Conservation (phyloP, 2,888 invertebrate genomes). For the Prenolepis imparis region DNA sequence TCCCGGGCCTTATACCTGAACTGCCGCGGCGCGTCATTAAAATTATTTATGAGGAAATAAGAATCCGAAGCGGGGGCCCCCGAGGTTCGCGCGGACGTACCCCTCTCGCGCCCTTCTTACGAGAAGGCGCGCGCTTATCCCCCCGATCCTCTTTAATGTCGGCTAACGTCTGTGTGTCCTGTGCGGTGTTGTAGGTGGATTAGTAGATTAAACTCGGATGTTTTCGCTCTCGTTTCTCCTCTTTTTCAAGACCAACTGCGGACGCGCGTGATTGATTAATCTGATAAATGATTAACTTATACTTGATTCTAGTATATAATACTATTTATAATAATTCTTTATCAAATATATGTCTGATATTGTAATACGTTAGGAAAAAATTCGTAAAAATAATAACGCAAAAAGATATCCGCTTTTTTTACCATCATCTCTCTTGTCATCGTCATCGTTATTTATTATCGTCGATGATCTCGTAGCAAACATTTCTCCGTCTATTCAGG, state of each 20-base stretch:
- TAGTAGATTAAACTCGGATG: constrained; percentile 74
- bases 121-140: constrained; percentile 59
- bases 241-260: neutral
- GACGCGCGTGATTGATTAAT: constrained; percentile 17
- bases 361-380: neutral
- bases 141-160: constrained; percentile 61
- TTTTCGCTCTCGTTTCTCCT: constrained; percentile 6
- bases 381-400: too few relatives aligned
- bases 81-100: constrained; percentile 63
- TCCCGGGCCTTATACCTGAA: constrained; percentile 79
- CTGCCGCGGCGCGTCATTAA: constrained; percentile 83
- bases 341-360: too few relatives aligned
- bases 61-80: constrained; percentile 78
- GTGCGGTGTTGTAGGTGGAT: constrained; percentile 69
- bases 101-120: constrained; percentile 53
- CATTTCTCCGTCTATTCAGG: neutral
- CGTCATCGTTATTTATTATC: neutral
- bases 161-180: constrained; percentile 61
- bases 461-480: neutral
- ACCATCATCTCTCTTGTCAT: neutral
- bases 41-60: constrained; percentile 85
- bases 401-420: neutral
- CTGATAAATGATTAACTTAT: constrained; percentile 1
- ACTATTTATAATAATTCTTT: too few relatives aligned
- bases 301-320: too few relatives aligned